Percentiles rank a stretch among this genome's conserved stretches.
phyloP scores from a whole-genome alignment of 2,797 vertebrate genomes.

The Neomorphus geoffroyi region DNA sequence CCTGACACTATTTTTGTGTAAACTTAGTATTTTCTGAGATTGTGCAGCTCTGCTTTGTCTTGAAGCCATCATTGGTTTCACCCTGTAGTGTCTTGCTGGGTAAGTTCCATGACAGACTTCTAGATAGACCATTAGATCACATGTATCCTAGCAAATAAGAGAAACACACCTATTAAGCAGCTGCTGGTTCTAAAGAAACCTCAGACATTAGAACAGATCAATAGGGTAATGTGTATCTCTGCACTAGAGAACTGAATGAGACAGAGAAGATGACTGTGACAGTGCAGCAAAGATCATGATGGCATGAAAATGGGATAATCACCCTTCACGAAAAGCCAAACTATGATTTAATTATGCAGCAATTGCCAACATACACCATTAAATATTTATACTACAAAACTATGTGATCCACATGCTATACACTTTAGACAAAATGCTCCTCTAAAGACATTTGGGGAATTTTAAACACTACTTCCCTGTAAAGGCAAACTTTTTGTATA shows the following conservation, averaged over 20 bases:
- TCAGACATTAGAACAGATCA: background rate
- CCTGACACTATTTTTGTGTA: background rate
- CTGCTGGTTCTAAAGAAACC: background rate
- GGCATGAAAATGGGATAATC: background rate
- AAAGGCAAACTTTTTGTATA: background rate
- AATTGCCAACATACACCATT: background rate
- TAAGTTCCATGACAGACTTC: background rate
- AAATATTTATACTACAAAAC: background rate
- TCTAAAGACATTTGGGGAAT: background rate
- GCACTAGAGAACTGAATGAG: background rate
- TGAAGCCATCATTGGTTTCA: background rate
- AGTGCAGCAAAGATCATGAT: background rate
- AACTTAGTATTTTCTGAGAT: background rate
- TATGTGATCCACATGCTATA: background rate
- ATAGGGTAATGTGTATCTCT: background rate
- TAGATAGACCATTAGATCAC: background rate
- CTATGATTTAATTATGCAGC: background rate
- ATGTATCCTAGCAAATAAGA: background rate
- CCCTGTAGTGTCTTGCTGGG: background rate
- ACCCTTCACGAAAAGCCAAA: background rate
- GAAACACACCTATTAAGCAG: background rate
- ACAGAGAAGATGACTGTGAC: background rate
- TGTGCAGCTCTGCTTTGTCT: background rate
- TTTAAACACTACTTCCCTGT: background rate
- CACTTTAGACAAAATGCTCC: background rate